Conservation (phyloP, 2,888 invertebrate genomes). For the Terebella lapidaria region DNA sequence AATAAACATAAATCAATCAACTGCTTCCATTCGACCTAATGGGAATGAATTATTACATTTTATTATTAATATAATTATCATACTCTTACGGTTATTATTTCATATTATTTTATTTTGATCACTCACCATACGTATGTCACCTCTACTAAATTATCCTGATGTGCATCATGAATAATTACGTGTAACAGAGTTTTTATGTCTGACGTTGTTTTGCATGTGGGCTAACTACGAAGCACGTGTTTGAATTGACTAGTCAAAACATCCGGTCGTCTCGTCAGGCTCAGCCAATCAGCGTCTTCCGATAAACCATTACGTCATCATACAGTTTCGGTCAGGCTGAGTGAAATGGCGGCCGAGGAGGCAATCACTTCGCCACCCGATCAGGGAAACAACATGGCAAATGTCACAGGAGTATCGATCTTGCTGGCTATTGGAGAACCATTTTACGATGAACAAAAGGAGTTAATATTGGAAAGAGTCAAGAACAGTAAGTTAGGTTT, state of each 20-base stretch:
- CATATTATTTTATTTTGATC: too few species aligned
- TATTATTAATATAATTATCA: too few species aligned
- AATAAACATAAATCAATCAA: too few species aligned
- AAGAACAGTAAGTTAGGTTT: not conserved
- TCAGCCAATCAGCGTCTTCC: not conserved
- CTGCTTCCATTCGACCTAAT: too few species aligned
- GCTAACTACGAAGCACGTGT: too few species aligned
- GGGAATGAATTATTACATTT: too few species aligned
- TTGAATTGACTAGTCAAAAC: not conserved
- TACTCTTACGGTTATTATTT: too few species aligned
- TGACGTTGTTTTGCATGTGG: too few species aligned
- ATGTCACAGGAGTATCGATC: not conserved
- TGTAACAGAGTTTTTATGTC: too few species aligned
- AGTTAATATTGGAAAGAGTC: constrained; percentile 1
- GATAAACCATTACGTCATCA: not conserved
- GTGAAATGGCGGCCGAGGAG: constrained; percentile 2
- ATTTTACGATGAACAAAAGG: not conserved
- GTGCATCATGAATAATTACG: too few species aligned
- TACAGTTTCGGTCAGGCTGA: not conserved
- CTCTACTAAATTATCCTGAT: too few species aligned
- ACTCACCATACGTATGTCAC: too few species aligned
- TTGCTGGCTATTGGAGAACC: constrained; percentile 1
- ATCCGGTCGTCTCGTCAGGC: not conserved
- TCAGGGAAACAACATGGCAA: not conserved
- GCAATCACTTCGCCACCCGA: not conserved